Evolutionary conservation across 2,888 invertebrate species (phyloP), one percentile per base, ranked within the genome.

Genomic region (Agrotis segetum): DNA sequence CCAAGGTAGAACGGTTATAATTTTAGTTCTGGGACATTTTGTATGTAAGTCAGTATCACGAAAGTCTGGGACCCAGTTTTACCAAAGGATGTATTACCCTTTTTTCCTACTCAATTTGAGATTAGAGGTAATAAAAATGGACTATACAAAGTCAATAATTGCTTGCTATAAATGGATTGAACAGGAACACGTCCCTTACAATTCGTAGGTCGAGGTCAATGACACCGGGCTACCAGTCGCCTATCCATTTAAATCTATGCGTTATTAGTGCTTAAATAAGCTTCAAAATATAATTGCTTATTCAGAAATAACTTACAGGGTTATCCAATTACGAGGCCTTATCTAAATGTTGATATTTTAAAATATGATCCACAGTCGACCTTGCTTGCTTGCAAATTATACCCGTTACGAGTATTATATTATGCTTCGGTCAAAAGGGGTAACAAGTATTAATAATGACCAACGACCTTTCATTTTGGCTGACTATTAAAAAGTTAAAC

Each of bases 381-480:
- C 19, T 7, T 14, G 56, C 56, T 56, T 56, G 34, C n/a, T 56
- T 56, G 56, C 56, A n/a, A 49, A 49, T 56, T 56, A 56, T 14
- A 56, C 34, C 34, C 56, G 34, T 56, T 56, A 16, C 7, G 21
- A 52, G 14, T 21, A 17, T 40, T 40, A 40, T 40, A 34, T 34
- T 46, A 5, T 34, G 56, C 56, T 56, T 56, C 34, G 34, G 56
- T 34, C 56, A 19, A 19, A n/a, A n/a, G 2, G 19, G 6, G 19
- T 71, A 56, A 56, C 24, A 34, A 24, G 19, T 14, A 49, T 40
- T 19, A 16, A 17, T 61, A 44, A 61, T 62, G 11, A 29, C 47
- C 44, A 49, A 50, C 5, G 34, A 71, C 17, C 34, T 16, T 16
- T 52, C 9, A 19, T 16, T 5, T 50, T 9, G 19, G 29, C 29